Evolutionary conservation across 1,140 invertebrate species (phyloP).

Genomic region (Cotesia vestalis): DNA sequence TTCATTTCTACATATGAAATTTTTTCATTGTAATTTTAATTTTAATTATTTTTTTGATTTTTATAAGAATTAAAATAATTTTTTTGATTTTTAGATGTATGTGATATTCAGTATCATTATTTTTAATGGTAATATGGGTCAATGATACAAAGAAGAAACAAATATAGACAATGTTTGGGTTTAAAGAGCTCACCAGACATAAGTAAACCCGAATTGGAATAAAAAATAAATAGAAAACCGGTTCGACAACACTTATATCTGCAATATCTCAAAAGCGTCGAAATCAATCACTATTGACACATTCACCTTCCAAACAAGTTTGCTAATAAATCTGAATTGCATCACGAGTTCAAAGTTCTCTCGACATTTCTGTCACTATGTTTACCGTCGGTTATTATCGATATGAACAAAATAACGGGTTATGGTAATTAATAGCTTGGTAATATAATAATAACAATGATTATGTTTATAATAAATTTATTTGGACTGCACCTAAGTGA

Average conservation of each 20-base stretch:
- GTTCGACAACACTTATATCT: neutral
- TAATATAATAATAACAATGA: too few relatives aligned
- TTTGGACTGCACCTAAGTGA: too few relatives aligned
- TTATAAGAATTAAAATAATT: too few relatives aligned
- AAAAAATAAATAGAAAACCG: neutral
- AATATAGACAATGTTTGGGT: neutral
- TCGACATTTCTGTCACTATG: neutral
- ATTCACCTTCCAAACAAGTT: slow-evolving; percentile 5
- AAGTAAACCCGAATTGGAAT: neutral
- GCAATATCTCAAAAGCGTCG: slow-evolving; percentile 9
- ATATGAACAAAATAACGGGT: neutral
- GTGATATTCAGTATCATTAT: too few relatives aligned
- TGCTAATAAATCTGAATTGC: neutral
- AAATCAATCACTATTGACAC: slow-evolving; percentile 25
- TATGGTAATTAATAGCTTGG: neutral
- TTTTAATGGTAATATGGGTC: slow-evolving; percentile 3
- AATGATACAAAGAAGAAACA: neutral
- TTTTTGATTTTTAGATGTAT: too few relatives aligned
- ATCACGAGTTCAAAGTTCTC: slow-evolving; percentile 11
- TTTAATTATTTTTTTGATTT: too few relatives aligned
- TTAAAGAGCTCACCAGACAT: neutral
- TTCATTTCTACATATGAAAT: too few relatives aligned
- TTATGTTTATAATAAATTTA: too few relatives aligned
- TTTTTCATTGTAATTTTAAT: too few relatives aligned
- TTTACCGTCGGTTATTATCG: neutral